Percentiles rank a stretch among this genome's conserved stretches.
These are phyloP conservation scores for Myathropa florea DNA, from an alignment of 2,888 invertebrate genomes.

Conservation along the genomic window DNA sequence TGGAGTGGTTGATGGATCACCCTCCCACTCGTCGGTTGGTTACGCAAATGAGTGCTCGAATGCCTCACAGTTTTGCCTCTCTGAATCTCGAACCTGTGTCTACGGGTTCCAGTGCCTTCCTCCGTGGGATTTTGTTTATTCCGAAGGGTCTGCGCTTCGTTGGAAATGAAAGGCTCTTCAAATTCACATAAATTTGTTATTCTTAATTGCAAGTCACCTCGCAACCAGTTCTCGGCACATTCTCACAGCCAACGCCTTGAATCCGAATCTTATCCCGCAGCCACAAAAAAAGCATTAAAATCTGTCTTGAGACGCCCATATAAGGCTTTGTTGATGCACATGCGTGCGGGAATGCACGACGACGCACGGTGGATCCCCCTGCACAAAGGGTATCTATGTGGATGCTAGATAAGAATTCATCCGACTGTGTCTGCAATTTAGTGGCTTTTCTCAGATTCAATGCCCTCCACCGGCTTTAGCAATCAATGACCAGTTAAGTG, in stretches of 20 bases:
- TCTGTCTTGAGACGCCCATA: neutral
- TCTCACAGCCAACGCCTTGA: conserved; percentile 5
- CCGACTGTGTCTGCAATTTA: neutral
- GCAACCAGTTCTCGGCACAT: conserved; percentile 6
- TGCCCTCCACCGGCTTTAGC: neutral
- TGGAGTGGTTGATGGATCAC: neutral
- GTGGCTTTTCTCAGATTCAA: neutral
- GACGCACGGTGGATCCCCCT: neutral
- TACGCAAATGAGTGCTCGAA: neutral
- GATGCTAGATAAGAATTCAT: neutral
- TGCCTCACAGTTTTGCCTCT: neutral
- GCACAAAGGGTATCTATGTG: neutral
- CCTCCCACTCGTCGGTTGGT: neutral
- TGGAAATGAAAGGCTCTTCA: neutral
- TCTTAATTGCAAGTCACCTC: neutral
- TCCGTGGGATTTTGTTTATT: neutral
- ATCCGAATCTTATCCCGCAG: neutral
- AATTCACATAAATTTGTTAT: neutral
- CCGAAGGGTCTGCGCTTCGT: neutral
- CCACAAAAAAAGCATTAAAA: neutral
- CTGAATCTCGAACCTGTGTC: neutral
- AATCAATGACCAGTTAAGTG: conserved; percentile 32
- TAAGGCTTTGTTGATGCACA: neutral
- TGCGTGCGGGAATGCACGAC: conserved; percentile 9
- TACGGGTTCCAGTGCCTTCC: neutral